Conservation (phyloP, 2,888 invertebrate species). For the Microctonus brassicae region DNA sequence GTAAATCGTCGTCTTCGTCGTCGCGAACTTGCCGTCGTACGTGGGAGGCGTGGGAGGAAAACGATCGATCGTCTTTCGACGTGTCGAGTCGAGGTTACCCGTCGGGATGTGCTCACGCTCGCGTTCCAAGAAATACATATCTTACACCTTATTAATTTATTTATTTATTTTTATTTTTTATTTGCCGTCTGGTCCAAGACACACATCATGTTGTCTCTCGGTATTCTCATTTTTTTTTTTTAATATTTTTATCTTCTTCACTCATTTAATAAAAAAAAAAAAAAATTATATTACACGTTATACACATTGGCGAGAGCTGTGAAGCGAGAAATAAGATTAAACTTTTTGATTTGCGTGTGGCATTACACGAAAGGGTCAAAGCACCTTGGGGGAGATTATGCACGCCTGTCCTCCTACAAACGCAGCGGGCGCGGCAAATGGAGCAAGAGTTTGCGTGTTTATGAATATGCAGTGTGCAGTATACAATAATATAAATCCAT, state of each 20-base stretch:
- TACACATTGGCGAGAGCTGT: conserved; percentile 3
- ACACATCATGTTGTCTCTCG: conserved; percentile 29
- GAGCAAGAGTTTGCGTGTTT: conserved; percentile 47
- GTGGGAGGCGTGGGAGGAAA: conserved; percentile 57
- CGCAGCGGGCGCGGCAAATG: conserved; percentile 48
- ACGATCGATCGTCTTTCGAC: conserved; percentile 37
- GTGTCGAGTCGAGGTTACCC: conserved; percentile 22
- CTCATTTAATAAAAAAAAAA: background rate
- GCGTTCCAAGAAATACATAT: background rate
- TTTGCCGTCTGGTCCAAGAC: conserved; percentile 17
- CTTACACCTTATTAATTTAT: conserved; percentile 25
- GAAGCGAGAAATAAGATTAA: conserved; percentile 23
- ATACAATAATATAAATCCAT: conserved; percentile 31
- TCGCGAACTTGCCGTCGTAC: conserved; percentile 31
- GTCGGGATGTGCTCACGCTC: background rate
- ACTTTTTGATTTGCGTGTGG: conserved; percentile 39
- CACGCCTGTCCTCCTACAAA: conserved; percentile 62
- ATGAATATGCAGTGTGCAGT: conserved; percentile 59
- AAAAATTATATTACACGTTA: background rate
- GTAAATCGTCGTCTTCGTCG: background rate
- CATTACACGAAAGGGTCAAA: conserved; percentile 32
- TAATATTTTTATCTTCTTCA: background rate
- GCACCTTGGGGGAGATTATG: conserved; percentile 41
- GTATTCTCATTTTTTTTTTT: background rate
- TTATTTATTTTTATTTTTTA: conserved; percentile 12